These are phyloP conservation scores for Microhierax caerulescens DNA, from an alignment of 2,797 vertebrate species.

Conservation along the genomic window DNA sequence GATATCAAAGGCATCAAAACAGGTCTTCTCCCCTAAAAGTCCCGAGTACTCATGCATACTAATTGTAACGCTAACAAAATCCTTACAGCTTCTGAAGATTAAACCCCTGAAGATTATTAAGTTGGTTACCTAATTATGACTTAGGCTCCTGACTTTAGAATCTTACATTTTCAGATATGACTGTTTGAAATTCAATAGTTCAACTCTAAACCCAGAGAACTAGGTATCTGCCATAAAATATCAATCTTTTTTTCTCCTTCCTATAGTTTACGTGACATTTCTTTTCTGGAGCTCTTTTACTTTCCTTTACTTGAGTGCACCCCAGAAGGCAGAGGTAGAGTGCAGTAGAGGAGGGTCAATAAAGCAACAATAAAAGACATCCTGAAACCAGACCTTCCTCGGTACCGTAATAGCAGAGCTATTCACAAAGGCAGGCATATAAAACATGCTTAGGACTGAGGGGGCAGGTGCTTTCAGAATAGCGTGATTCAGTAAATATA, in stretches of 20 bases:
- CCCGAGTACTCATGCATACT: not conserved
- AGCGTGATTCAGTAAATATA: not conserved
- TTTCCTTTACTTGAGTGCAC: not conserved
- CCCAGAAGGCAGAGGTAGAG: conserved; percentile 18
- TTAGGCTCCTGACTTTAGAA: not conserved
- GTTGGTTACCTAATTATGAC: not conserved
- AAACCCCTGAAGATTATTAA: not conserved
- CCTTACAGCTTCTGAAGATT: not conserved
- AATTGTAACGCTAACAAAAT: not conserved
- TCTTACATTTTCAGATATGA: not conserved
- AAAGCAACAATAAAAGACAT: not conserved
- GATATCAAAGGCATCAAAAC: not conserved
- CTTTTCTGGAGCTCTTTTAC: not conserved
- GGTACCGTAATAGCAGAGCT: not conserved
- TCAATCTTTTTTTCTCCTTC: not conserved
- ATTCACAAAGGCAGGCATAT: not conserved
- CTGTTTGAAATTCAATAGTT: not conserved
- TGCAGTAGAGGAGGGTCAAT: not conserved
- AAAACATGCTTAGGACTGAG: not conserved
- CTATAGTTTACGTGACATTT: not conserved
- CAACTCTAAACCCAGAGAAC: not conserved
- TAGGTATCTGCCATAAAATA: not conserved
- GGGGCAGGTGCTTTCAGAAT: not conserved
- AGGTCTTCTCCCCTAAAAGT: not conserved
- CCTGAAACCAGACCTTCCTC: not conserved